These are phyloP conservation scores for Ictalurus furcatus DNA, from an alignment of 2,113 vertebrate genomes.

Conservation along the genomic window DNA sequence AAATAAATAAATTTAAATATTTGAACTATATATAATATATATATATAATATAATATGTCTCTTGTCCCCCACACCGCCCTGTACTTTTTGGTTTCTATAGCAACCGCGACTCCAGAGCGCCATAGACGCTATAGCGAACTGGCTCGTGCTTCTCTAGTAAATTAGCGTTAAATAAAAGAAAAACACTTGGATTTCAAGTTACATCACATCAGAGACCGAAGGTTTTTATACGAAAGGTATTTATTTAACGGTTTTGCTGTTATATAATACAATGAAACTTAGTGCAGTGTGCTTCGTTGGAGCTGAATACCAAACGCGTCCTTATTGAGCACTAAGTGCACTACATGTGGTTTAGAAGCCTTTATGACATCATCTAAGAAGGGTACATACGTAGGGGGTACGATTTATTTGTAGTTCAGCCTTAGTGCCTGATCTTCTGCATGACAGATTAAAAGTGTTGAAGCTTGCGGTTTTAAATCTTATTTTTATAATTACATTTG, in stretches of 20 bases:
- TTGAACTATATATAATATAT: not conserved
- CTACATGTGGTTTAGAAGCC: not conserved
- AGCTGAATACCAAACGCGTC: not conserved
- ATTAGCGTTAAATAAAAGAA: not conserved
- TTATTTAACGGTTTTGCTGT: not conserved
- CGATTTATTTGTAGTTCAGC: not conserved
- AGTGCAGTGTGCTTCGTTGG: not conserved
- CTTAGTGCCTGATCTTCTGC: not conserved
- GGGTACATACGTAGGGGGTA: not conserved
- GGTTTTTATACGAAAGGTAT: not conserved
- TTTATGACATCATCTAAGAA: not conserved
- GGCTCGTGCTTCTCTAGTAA: not conserved
- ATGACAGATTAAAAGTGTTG: not conserved
- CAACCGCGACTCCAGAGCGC: not conserved
- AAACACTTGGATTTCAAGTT: not conserved
- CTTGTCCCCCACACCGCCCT: conserved; percentile 12
- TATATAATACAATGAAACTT: not conserved
- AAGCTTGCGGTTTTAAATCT: not conserved
- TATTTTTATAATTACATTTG: too few relatives aligned
- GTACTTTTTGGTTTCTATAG: conserved; percentile 26
- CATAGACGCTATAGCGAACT: too few relatives aligned
- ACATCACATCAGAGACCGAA: not conserved
- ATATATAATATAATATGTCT: not conserved
- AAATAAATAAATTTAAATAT: not conserved
- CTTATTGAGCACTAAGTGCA: not conserved